These are phyloP conservation scores for Lasiurus cinereus DNA, from an alignment of 2,113 vertebrate species.

Conservation along the genomic window DNA sequence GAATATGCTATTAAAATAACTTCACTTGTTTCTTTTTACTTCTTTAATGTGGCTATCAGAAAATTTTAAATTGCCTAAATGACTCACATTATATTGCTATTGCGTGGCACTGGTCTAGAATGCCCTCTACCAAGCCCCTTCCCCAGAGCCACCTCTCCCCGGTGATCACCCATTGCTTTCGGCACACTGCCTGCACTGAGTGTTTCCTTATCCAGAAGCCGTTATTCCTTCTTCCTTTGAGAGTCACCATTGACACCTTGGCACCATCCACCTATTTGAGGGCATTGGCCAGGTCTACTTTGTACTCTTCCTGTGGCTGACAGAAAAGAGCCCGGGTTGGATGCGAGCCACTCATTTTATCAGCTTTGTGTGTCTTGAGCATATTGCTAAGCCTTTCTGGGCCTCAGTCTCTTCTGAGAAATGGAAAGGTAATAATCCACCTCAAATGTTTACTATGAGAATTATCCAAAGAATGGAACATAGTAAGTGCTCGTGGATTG, in stretches of 20 bases:
- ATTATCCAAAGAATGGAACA: not conserved
- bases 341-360: not conserved
- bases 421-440: not conserved
- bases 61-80: not conserved
- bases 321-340: not conserved
- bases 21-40: not conserved
- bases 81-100: not conserved
- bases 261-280: not conserved
- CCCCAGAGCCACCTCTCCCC: not conserved
- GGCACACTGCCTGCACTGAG: not conserved
- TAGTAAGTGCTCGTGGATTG: not conserved
- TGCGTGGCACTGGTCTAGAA: not conserved
- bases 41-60: not conserved
- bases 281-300: not conserved
- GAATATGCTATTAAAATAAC: not conserved
- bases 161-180: not conserved
- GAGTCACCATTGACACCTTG: not conserved
- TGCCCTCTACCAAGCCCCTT: not conserved
- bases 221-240: not conserved
- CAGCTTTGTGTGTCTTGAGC: not conserved
- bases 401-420: not conserved
- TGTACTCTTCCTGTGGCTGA: not conserved
- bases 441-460: not conserved
- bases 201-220: not conserved
- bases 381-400: not conserved